Conservation (phyloP, 92 coral and sea anemone species). For the Palythoa grandis region DNA sequence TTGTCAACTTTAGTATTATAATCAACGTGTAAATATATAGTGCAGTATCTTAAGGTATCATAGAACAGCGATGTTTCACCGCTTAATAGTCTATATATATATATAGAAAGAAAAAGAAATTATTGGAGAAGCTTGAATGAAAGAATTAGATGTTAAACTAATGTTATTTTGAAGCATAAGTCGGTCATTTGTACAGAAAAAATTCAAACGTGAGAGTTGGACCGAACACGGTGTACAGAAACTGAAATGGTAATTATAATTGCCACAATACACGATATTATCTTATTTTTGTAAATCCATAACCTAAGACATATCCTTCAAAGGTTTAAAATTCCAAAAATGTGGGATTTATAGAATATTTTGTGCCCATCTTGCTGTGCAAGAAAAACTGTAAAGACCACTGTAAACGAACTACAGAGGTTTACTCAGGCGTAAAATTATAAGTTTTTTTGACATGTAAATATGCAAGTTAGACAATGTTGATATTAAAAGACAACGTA, state of each 20-base stretch:
- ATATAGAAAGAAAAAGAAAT: conserved; percentile 24
- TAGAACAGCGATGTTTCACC: background rate
- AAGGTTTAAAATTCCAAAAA: conserved; percentile 23
- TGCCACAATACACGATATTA: conserved; percentile 28
- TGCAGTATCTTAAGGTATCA: conserved; percentile 30
- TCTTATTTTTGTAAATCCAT: conserved; percentile 46
- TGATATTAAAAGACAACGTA: conserved; percentile 44
- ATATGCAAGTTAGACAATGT: conserved; percentile 38
- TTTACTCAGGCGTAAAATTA: conserved; percentile 41
- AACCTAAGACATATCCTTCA: conserved; percentile 32
- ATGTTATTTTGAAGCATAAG: conserved; percentile 11
- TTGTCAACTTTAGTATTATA: conserved; percentile 24
- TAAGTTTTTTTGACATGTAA: conserved; percentile 36
- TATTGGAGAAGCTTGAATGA: background rate
- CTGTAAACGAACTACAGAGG: background rate
- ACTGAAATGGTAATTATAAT: conserved; percentile 22
- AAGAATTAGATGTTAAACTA: conserved; percentile 3
- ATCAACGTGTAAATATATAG: conserved; percentile 31
- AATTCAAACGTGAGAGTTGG: background rate
- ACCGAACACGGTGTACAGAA: conserved; percentile 23
- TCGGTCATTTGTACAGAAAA: conserved; percentile 20
- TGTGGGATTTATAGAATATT: conserved; percentile 20
- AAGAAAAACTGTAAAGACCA: conserved; percentile 26
- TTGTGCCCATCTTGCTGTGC: conserved; percentile 39
- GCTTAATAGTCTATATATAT: background rate